Conservation (phyloP, 2,113 vertebrate species). For the Poecilia latipinna region DNA sequence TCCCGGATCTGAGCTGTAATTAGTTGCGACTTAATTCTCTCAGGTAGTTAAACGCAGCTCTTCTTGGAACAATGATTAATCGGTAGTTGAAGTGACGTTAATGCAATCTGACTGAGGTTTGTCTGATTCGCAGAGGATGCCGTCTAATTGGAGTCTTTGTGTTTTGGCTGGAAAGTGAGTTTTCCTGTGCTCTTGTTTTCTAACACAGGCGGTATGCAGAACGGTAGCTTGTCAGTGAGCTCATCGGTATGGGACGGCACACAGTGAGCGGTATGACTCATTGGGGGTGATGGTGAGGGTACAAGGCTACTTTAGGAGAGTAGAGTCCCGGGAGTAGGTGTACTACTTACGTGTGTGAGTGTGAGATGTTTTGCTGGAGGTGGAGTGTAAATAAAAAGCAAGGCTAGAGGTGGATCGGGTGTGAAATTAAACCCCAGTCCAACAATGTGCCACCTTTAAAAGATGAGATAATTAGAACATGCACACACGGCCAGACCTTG, state of each 20-base stretch:
- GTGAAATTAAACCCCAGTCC: constrained; percentile 47
- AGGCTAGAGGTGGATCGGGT: constrained; percentile 26
- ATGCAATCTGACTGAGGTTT: background rate
- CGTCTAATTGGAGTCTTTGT: background rate
- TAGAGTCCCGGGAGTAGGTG: background rate
- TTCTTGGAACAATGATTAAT: background rate
- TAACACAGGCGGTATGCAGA: too few relatives aligned
- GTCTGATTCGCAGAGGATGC: background rate
- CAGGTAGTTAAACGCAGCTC: background rate
- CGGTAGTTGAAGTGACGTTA: background rate
- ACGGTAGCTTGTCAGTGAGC: too few relatives aligned
- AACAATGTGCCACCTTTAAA: constrained; percentile 54
- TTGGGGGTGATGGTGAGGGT: too few relatives aligned
- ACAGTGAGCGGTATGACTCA: too few relatives aligned
- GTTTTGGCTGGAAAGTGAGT: constrained; percentile 16
- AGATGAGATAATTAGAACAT: constrained; percentile 56
- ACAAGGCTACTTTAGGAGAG: background rate
- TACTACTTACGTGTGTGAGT: background rate
- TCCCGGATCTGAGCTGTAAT: background rate
- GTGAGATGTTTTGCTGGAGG: background rate
- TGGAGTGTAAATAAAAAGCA: constrained; percentile 40
- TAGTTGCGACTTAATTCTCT: background rate
- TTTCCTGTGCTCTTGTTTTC: too few relatives aligned
- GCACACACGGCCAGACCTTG: constrained; percentile 33
- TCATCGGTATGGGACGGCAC: too few relatives aligned